Evolutionary conservation across 1,140 invertebrate species (phyloP).

Genomic region (Pogonomyrmex barbatus): DNA sequence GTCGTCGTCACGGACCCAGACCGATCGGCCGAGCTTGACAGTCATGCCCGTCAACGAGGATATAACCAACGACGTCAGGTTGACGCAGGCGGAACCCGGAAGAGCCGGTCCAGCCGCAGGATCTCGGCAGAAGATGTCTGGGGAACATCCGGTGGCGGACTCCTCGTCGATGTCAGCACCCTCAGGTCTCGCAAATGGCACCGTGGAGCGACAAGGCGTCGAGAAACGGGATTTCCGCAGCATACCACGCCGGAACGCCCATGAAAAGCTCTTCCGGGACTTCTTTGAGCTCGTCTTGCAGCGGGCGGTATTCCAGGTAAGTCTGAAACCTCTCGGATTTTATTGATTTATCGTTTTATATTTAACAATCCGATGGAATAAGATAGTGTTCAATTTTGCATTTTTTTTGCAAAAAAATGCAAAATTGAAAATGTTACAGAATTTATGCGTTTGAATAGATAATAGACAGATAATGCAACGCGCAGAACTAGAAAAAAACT

Average conservation of each 20-base stretch:
- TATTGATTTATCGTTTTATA: no score
- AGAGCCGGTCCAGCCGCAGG: background rate
- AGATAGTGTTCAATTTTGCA: background rate
- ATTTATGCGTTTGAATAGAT: background rate
- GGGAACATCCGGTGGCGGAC: background rate
- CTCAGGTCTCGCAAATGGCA: background rate
- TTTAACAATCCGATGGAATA: background rate
- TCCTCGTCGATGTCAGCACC: no score
- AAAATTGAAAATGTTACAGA: background rate
- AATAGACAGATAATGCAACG: background rate
- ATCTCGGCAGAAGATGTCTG: background rate
- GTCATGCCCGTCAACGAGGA: conserved; percentile 82
- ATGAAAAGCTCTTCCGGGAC: conserved; percentile 90
- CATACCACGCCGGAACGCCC: conserved; percentile 87
- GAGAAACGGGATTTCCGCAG: conserved; percentile 76
- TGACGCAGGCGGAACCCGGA: conserved; percentile 36
- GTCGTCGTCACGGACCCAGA: conserved; percentile 76
- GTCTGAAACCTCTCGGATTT: background rate
- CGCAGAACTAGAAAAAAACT: background rate
- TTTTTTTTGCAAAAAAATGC: background rate
- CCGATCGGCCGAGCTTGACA: conserved; percentile 58
- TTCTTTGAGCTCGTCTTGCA: conserved; percentile 91
- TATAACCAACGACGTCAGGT: conserved; percentile 67
- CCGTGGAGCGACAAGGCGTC: background rate
- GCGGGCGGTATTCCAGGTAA: conserved; percentile 91